phyloP scores from a whole-genome alignment of 2,888 invertebrate genomes.

The Euproctis similis region DNA sequence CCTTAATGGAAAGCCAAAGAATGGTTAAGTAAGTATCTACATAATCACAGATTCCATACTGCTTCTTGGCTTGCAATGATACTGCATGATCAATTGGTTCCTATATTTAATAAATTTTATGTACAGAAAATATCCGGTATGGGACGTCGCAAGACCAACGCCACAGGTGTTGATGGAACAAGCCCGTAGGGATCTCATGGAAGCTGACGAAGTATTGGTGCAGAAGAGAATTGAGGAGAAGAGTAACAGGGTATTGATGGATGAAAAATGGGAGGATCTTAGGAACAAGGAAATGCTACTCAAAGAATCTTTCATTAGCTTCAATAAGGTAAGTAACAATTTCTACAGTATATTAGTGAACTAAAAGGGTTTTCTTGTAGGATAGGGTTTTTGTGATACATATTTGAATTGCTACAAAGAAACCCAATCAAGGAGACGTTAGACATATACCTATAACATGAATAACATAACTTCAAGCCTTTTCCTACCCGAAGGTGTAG shows the following conservation, averaged over 20 bases:
- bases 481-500: no score
- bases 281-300: conserved; percentile 67
- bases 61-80: no score
- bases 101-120: no score
- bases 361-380: no score
- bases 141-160: conserved; percentile 75
- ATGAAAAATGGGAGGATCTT: conserved; percentile 74
- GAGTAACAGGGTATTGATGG: conserved; percentile 54
- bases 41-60: no score
- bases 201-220: conserved; percentile 63
- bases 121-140: conserved; percentile 76
- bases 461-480: no score
- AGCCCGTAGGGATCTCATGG: conserved; percentile 67
- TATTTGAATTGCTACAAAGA: no score
- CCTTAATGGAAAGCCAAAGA: conserved; percentile 62
- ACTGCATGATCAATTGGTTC: no score
- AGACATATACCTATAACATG: no score
- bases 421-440: no score
- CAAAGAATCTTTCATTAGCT: conserved; percentile 77
- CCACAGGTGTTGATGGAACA: conserved; percentile 74
- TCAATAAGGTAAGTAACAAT: conserved; percentile 76
- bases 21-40: conserved; percentile 62
- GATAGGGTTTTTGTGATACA: no score
- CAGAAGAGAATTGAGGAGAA: conserved; percentile 59
- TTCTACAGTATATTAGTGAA: no score